Percentiles rank a stretch among this genome's conserved stretches.
Conservation (phyloP, 2,797 vertebrate species). For the Morelia viridis region DNA sequence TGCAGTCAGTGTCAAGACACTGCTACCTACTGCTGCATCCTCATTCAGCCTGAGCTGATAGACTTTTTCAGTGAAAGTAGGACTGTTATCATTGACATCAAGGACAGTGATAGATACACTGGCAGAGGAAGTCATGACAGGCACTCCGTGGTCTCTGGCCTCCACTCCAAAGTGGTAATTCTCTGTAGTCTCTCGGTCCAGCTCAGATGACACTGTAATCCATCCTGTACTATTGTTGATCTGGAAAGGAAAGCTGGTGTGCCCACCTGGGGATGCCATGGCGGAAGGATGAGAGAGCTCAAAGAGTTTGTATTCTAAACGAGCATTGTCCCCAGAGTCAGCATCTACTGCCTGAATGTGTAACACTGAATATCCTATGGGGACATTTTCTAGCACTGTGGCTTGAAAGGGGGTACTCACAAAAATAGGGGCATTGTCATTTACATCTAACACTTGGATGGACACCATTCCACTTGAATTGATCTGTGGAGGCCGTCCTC, state of each 20-base stretch:
- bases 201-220: constrained; percentile 86
- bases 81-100: constrained; percentile 95
- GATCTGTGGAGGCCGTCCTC: constrained; percentile 91
- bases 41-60: constrained; percentile 94
- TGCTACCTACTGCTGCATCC: constrained; percentile 91
- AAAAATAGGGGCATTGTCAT: constrained; percentile 96
- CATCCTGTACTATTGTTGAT: constrained; percentile 97
- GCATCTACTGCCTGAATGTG: constrained; percentile 95
- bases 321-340: constrained; percentile 90
- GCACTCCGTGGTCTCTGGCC: constrained; percentile 88
- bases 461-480: constrained; percentile 93
- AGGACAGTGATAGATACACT: constrained; percentile 91
- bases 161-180: constrained; percentile 92
- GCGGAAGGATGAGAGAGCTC: constrained; percentile 69
- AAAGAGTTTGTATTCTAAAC: constrained; percentile 86
- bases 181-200: constrained; percentile 91
- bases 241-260: constrained; percentile 82
- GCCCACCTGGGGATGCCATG: not conserved
- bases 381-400: constrained; percentile 90
- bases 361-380: constrained; percentile 89
- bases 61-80: constrained; percentile 87
- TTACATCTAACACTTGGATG: constrained; percentile 91
- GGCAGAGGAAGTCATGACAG: constrained; percentile 91
- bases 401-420: constrained; percentile 98
- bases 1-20: constrained; percentile 89